Evolutionary conservation across 2,113 vertebrate genomes (phyloP).

Genomic region (Planiliza haematocheilus): DNA sequence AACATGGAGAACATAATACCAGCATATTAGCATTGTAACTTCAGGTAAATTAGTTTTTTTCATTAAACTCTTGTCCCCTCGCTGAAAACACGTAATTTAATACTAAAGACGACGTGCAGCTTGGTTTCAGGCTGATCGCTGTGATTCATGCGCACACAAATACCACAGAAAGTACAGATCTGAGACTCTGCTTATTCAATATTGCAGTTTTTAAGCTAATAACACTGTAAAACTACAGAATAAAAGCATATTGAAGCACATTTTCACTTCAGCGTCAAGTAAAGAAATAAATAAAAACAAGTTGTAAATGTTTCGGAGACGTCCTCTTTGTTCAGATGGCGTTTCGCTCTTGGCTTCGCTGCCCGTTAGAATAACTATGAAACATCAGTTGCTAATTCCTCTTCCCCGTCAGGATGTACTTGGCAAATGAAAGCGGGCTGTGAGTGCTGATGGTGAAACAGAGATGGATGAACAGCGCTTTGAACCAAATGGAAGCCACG

Average conservation of each 20-base stretch:
- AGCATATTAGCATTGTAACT: too few species aligned
- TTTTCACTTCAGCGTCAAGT: background rate
- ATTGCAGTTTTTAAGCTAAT: too few species aligned
- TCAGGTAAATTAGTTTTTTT: too few species aligned
- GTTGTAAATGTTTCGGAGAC: background rate
- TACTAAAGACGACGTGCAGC: too few species aligned
- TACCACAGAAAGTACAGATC: background rate
- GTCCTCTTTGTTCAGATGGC: constrained; percentile 6
- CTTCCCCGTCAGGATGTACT: constrained; percentile 31
- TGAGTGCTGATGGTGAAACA: constrained; percentile 16
- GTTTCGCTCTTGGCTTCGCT: background rate
- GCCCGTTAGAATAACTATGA: constrained; percentile 39
- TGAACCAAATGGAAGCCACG: constrained; percentile 22
- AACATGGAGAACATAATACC: background rate
- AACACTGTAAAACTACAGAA: too few species aligned
- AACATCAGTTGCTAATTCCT: constrained; percentile 38
- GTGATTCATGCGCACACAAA: background rate
- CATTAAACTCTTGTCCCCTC: background rate
- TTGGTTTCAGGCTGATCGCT: background rate
- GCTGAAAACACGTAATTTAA: too few species aligned
- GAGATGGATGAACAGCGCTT: constrained; percentile 33
- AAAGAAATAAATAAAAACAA: background rate
- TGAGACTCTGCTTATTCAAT: background rate
- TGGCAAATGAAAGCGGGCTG: constrained; percentile 28
- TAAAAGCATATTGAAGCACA: too few species aligned